Percentiles rank a stretch among this genome's conserved stretches.
Evolutionary conservation across 2,888 invertebrate genomes (phyloP).

Genomic region (Pollenia griseotomentosa): DNA sequence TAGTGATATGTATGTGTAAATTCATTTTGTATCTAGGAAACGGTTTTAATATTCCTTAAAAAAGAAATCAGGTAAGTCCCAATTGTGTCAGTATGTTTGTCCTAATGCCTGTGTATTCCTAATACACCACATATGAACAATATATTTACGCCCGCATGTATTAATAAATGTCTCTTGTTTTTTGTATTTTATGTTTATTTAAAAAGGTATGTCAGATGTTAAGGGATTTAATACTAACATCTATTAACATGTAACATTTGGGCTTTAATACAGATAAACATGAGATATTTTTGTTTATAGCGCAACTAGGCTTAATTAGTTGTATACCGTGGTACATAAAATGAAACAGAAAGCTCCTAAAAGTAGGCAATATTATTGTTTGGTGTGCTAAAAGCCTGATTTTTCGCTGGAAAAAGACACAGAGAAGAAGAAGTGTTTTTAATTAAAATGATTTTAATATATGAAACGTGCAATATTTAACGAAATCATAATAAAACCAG

Average conservation of each 20-base stretch:
- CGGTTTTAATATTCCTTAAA: slow-evolving; percentile 2
- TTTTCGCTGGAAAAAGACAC: neutral
- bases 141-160: slow-evolving; percentile 30
- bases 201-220: slow-evolving; percentile 70
- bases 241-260: slow-evolving; percentile 63
- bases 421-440: neutral
- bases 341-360: neutral
- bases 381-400: neutral
- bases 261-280: slow-evolving; percentile 57
- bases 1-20: neutral
- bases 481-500: neutral
- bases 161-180: slow-evolving; percentile 14
- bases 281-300: slow-evolving; percentile 36
- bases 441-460: slow-evolving; percentile 23
- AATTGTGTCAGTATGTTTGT: slow-evolving; percentile 51
- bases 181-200: slow-evolving; percentile 59
- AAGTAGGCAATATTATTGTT: slow-evolving; percentile 14
- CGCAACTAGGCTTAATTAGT: slow-evolving; percentile 42
- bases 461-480: slow-evolving; percentile 9
- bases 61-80: slow-evolving; percentile 57
- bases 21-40: neutral
- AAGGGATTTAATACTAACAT: slow-evolving; percentile 71
- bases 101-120: slow-evolving; percentile 1
- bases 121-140: slow-evolving; percentile 9
- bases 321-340: slow-evolving; percentile 19